phyloP scores from a whole-genome alignment of 92 coral and sea anemone genomes.

The Palythoa heliodiscus region DNA sequence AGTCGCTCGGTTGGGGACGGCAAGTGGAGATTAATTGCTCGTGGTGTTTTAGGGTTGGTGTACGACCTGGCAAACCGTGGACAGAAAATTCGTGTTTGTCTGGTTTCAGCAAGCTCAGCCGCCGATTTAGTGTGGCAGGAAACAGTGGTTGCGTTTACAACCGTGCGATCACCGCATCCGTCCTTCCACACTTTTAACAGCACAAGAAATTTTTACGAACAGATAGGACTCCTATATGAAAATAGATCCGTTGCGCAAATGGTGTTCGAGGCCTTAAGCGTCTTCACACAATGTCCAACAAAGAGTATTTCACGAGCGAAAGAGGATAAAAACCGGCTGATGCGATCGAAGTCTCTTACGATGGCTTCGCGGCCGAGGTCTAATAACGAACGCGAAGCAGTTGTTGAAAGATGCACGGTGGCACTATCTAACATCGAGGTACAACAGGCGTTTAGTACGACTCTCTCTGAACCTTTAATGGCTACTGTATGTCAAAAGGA shows the following conservation, averaged over 20 bases:
- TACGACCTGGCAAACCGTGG: conserved; percentile 77
- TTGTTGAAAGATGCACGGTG: conserved; percentile 71
- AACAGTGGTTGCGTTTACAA: conserved; percentile 85
- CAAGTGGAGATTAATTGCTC: conserved; percentile 73
- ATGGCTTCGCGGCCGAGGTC: conserved; percentile 74
- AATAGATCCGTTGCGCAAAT: conserved; percentile 86
- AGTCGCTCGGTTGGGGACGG: conserved; percentile 65
- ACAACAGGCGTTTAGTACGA: conserved; percentile 66
- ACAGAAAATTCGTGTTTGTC: conserved; percentile 71
- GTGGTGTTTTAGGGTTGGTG: conserved; percentile 81
- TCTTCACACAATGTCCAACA: conserved; percentile 66
- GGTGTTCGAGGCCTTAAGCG: conserved; percentile 79
- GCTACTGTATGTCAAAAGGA: conserved; percentile 59
- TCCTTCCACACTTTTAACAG: conserved; percentile 89
- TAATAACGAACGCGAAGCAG: conserved; percentile 50
- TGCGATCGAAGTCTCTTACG: conserved; percentile 73
- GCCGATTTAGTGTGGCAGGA: conserved; percentile 84
- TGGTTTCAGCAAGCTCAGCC: conserved; percentile 65
- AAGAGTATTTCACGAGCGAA: conserved; percentile 50
- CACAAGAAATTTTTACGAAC: conserved; percentile 79
- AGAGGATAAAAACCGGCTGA: conserved; percentile 11
- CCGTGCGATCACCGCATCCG: conserved; percentile 84
- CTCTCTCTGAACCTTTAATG: conserved; percentile 54
- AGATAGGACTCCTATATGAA: conserved; percentile 82
- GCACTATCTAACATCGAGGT: conserved; percentile 71